Percentiles rank a stretch among this genome's conserved stretches.
Conservation (phyloP, 2,797 vertebrate genomes). For the Neoniphon sammara region DNA sequence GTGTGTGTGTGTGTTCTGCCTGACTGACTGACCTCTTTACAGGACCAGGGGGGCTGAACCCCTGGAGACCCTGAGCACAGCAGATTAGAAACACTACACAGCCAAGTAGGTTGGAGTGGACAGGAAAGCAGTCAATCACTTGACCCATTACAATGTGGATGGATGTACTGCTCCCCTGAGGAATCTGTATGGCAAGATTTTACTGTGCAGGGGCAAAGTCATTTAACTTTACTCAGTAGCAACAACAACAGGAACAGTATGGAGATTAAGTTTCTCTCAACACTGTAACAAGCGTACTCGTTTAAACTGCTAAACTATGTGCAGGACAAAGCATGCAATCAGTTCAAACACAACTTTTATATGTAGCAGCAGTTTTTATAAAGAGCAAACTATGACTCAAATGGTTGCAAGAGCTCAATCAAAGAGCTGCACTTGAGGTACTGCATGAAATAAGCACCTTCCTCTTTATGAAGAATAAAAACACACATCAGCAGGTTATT, state of each 20-base stretch:
- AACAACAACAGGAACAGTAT: slow-evolving; percentile 11
- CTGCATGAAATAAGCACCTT: not conserved
- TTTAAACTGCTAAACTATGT: slow-evolving; percentile 20
- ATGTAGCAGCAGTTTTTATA: no score
- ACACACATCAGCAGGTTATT: slow-evolving; percentile 17
- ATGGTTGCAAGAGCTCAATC: not conserved
- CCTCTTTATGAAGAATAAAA: not conserved
- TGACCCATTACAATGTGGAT: slow-evolving; percentile 29
- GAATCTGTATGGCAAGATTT: slow-evolving; percentile 19
- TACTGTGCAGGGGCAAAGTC: slow-evolving; percentile 20
- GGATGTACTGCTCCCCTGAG: slow-evolving; percentile 19
- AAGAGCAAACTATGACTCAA: not conserved
- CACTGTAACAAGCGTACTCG: not conserved
- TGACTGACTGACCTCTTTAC: slow-evolving; percentile 47
- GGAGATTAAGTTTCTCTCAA: not conserved
- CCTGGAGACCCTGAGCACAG: slow-evolving; percentile 20
- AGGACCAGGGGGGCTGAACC: slow-evolving; percentile 24
- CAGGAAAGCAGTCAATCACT: not conserved
- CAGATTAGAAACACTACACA: slow-evolving; percentile 47
- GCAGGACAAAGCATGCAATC: not conserved
- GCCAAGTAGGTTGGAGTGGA: slow-evolving; percentile 30
- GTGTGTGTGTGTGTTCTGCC: slow-evolving; percentile 7
- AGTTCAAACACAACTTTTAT: no score
- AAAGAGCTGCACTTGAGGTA: not conserved
- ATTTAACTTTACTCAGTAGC: slow-evolving; percentile 36